Percentiles rank a stretch among this genome's conserved stretches.
Conservation (phyloP, 2,888 invertebrate species). For the Agonopterix alstromeriana region DNA sequence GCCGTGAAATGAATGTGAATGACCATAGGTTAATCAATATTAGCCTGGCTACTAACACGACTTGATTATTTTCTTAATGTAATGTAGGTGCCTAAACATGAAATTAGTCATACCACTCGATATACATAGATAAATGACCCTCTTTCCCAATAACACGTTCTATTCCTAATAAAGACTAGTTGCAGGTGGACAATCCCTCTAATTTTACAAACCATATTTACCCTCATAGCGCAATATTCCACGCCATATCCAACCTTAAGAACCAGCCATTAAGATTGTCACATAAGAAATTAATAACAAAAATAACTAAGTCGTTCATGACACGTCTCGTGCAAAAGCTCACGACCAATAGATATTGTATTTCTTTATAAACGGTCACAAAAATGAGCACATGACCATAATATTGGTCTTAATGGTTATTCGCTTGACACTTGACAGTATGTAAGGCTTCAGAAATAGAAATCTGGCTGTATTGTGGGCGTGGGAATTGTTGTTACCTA, state of each 20-base stretch:
- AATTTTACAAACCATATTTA: not conserved
- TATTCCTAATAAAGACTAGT: constrained; percentile 51
- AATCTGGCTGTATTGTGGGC: constrained; percentile 1
- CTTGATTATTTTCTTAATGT: too few relatives aligned
- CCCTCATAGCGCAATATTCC: not conserved
- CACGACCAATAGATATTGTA: constrained; percentile 14
- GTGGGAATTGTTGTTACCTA: constrained; percentile 1
- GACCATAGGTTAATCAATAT: too few relatives aligned
- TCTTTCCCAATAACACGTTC: constrained; percentile 29
- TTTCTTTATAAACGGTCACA: constrained; percentile 56
- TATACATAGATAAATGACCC: too few relatives aligned
- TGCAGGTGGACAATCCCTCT: constrained; percentile 52
- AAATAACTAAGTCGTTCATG: not conserved
- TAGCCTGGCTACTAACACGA: too few relatives aligned
- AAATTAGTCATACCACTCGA: too few relatives aligned
- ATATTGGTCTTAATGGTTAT: constrained; percentile 14
- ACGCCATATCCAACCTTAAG: not conserved
- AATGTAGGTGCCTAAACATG: too few relatives aligned
- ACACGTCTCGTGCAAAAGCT: not conserved
- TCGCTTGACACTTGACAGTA: not conserved
- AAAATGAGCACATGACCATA: constrained; percentile 60
- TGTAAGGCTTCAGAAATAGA: not conserved
- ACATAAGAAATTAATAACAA: too few relatives aligned
- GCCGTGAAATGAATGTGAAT: too few relatives aligned
- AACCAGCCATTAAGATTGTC: too few relatives aligned